These are phyloP conservation scores for Diplazon laetatorius DNA, from an alignment of 2,888 invertebrate species.

Conservation along the genomic window DNA sequence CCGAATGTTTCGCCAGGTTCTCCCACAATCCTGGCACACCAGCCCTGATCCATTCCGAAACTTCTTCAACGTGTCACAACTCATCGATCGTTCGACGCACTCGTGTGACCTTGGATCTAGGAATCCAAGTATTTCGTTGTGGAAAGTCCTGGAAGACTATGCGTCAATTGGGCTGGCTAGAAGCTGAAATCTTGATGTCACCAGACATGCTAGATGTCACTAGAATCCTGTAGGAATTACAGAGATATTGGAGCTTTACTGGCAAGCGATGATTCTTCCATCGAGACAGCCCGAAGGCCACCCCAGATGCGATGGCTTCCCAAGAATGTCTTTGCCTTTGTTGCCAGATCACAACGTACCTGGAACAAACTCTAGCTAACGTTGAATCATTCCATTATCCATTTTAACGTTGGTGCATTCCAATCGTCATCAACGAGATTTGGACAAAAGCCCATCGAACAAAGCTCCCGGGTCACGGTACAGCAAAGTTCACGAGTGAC, in stretches of 20 bases:
- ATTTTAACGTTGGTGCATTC: neutral
- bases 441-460: conserved; percentile 11
- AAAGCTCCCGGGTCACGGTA: neutral
- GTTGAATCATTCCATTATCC: neutral
- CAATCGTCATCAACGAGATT: neutral
- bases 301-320: neutral
- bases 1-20: conserved; percentile 21
- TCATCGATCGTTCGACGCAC: too few relatives aligned
- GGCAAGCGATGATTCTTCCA: neutral
- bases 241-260: conserved; percentile 10
- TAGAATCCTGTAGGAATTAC: neutral
- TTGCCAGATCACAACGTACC: neutral
- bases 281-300: neutral
- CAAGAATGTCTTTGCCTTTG: neutral
- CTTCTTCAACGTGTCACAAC: too few relatives aligned
- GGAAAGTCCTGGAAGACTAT: too few relatives aligned
- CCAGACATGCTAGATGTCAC: too few relatives aligned
- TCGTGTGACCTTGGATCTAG: too few relatives aligned
- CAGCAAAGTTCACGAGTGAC: neutral
- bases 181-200: too few relatives aligned
- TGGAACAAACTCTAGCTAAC: neutral
- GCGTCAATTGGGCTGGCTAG: too few relatives aligned
- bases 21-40: conserved; percentile 21
- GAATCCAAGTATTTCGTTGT: too few relatives aligned
- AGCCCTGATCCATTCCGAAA: too few relatives aligned